Conservation (phyloP, 2,888 invertebrate genomes). For the Cancer borealis region DNA sequence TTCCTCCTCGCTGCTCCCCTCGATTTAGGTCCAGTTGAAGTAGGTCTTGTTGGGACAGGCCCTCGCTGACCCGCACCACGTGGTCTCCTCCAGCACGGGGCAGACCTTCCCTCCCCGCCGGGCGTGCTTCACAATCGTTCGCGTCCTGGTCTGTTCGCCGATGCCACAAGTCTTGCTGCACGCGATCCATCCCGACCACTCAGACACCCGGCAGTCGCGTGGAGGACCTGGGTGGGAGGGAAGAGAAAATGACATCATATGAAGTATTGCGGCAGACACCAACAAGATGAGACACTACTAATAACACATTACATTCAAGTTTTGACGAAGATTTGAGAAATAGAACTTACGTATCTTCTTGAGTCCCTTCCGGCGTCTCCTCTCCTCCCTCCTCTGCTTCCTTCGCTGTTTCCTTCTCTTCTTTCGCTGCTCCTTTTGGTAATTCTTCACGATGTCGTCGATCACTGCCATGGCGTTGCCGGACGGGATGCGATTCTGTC, state of each 20-base stretch:
- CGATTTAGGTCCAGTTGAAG: constrained; percentile 83
- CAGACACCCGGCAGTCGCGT: constrained; percentile 90
- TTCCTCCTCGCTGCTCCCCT: background rate
- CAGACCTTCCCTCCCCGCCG: constrained; percentile 90
- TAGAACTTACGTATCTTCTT: constrained; percentile 69
- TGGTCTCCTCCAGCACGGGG: constrained; percentile 90
- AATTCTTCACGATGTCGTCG: constrained; percentile 74
- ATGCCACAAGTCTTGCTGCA: constrained; percentile 95
- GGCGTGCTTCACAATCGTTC: constrained; percentile 88
- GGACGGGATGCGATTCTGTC: constrained; percentile 66
- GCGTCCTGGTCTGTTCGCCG: constrained; percentile 90
- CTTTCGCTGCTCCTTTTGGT: constrained; percentile 73
- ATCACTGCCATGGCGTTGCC: constrained; percentile 76
- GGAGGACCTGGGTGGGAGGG: constrained; percentile 82
- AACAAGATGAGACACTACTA: background rate
- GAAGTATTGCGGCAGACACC: background rate
- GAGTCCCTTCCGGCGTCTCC: constrained; percentile 77
- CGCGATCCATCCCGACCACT: constrained; percentile 92
- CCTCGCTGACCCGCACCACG: constrained; percentile 91
- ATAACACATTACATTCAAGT: background rate
- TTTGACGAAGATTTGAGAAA: background rate
- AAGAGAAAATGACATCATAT: background rate
- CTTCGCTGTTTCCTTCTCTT: constrained; percentile 82
- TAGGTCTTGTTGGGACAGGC: constrained; percentile 84
- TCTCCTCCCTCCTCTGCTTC: constrained; percentile 79